Evolutionary conservation across 1,140 invertebrate species (phyloP).

Genomic region (Gryon sp.): DNA sequence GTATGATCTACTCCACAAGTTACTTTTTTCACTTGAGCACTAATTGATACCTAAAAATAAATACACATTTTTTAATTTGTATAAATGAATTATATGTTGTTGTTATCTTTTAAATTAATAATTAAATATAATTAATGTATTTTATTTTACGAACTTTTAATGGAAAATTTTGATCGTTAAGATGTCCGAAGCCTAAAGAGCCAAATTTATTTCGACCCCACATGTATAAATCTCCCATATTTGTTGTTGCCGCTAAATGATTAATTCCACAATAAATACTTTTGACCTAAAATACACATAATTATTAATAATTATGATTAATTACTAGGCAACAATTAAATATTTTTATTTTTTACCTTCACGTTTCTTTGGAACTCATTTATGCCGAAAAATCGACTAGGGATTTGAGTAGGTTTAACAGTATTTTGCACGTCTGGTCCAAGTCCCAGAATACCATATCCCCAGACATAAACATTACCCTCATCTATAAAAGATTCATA

Average conservation of each 20-base stretch:
- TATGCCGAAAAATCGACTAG: slow-evolving; percentile 89
- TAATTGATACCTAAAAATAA: slow-evolving; percentile 83
- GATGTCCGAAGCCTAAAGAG: slow-evolving; percentile 89
- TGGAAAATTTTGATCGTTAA: slow-evolving; percentile 92
- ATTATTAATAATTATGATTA: no score
- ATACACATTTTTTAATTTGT: no score
- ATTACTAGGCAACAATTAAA: no score
- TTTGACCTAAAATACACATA: slow-evolving; percentile 62
- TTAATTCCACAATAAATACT: slow-evolving; percentile 87
- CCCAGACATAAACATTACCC: slow-evolving; percentile 94
- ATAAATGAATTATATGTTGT: slow-evolving; percentile 4
- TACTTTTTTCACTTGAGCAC: slow-evolving; percentile 86
- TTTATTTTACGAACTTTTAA: slow-evolving; percentile 83
- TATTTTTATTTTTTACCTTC: slow-evolving; percentile 17
- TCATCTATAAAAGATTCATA: slow-evolving; percentile 80
- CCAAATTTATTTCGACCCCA: slow-evolving; percentile 94
- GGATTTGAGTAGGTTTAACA: slow-evolving; percentile 85
- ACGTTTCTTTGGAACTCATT: slow-evolving; percentile 89
- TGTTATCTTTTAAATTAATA: neutral
- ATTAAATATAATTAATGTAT: neutral
- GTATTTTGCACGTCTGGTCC: slow-evolving; percentile 88
- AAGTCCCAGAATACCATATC: slow-evolving; percentile 93
- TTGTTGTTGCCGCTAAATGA: slow-evolving; percentile 90
- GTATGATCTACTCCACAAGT: slow-evolving; percentile 92
- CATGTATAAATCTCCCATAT: slow-evolving; percentile 89